A percentile compares a stretch with the other conserved stretches of the same genome.
phyloP scores from a whole-genome alignment of 1,140 invertebrate species.

The Choristoneura fumiferana region DNA sequence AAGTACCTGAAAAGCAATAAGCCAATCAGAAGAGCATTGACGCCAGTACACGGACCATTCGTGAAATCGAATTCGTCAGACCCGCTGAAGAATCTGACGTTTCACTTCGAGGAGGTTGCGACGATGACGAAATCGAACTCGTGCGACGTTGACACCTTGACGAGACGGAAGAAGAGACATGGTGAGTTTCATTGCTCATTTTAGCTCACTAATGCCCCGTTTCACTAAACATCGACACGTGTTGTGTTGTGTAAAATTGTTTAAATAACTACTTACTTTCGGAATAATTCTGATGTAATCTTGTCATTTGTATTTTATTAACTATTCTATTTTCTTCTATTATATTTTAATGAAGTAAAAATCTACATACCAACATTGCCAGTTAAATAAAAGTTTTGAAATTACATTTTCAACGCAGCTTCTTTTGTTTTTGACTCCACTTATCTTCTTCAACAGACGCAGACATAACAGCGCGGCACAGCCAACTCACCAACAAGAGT shows the following conservation, averaged over 20 bases:
- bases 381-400: too few relatives aligned
- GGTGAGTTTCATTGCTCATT: slow-evolving; percentile 41
- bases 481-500: slow-evolving; percentile 59
- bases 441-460: slow-evolving; percentile 34
- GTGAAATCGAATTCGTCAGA: slow-evolving; percentile 86
- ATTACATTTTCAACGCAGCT: too few relatives aligned
- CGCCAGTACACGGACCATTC: slow-evolving; percentile 81
- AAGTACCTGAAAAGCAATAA: slow-evolving; percentile 70
- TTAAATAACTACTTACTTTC: too few relatives aligned
- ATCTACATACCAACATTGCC: too few relatives aligned
- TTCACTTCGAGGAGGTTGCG: slow-evolving; percentile 84
- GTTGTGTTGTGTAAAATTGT: too few relatives aligned
- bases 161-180: slow-evolving; percentile 60
- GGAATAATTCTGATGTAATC: too few relatives aligned
- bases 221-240: too few relatives aligned
- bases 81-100: slow-evolving; percentile 84
- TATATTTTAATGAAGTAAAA: too few relatives aligned
- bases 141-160: slow-evolving; percentile 81
- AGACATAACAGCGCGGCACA: slow-evolving; percentile 76
- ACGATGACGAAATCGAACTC: slow-evolving; percentile 84
- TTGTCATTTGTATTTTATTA: too few relatives aligned
- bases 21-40: slow-evolving; percentile 56
- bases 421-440: too few relatives aligned
- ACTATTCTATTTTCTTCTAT: too few relatives aligned
- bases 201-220: too few relatives aligned